Evolutionary conservation across 2,113 vertebrate species (phyloP).

Genomic region (Chunga burmeisteri): DNA sequence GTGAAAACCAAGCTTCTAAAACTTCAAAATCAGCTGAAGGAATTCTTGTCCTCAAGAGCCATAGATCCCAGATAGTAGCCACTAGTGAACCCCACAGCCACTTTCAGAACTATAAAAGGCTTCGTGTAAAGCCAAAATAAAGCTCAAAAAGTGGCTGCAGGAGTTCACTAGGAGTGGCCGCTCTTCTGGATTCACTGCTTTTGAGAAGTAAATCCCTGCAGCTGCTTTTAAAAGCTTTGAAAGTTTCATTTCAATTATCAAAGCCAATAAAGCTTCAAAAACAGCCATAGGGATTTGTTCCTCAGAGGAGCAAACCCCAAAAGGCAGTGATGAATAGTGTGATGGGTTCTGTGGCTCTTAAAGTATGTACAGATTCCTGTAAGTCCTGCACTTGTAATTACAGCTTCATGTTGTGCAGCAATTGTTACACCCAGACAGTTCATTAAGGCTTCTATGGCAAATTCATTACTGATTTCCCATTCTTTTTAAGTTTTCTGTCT

Average conservation of each 20-base stretch:
- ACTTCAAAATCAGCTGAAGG: constrained; percentile 51
- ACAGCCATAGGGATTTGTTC: constrained; percentile 59
- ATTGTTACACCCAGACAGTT: constrained; percentile 35
- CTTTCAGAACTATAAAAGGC: constrained; percentile 55
- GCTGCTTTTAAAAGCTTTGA: constrained; percentile 60
- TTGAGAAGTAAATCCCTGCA: constrained; percentile 62
- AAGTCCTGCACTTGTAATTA: constrained; percentile 58
- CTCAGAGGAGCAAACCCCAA: constrained; percentile 62
- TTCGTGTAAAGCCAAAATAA: constrained; percentile 57
- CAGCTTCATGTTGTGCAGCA: constrained; percentile 15
- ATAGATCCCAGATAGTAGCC: constrained; percentile 59
- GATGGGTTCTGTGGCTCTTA: constrained; percentile 48
- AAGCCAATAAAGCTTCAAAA: constrained; percentile 67
- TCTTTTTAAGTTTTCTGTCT: background rate
- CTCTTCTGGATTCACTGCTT: constrained; percentile 60
- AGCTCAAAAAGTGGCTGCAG: constrained; percentile 56
- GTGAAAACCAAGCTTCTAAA: constrained; percentile 40
- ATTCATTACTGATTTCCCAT: constrained; percentile 8
- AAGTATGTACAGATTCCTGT: constrained; percentile 57
- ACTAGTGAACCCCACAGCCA: constrained; percentile 52
- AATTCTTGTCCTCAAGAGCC: constrained; percentile 48
- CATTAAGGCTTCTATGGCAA: constrained; percentile 14
- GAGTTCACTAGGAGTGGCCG: constrained; percentile 47
- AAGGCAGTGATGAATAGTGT: constrained; percentile 56
- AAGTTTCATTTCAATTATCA: constrained; percentile 67